These are phyloP conservation scores for Parapsyche elsis DNA, from an alignment of 1,140 invertebrate genomes.

Conservation along the genomic window DNA sequence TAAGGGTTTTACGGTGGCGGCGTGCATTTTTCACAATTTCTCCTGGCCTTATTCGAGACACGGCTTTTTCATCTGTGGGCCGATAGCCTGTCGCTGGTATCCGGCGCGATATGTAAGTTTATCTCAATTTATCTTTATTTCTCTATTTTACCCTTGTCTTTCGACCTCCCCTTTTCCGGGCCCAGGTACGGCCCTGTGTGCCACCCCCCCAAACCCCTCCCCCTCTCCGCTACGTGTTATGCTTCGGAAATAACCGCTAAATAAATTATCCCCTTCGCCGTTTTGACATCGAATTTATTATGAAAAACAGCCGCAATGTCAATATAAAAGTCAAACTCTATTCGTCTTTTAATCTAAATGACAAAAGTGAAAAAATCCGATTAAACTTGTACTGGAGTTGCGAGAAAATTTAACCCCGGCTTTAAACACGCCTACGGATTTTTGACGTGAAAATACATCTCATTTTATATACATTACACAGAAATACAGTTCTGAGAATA, in stretches of 20 bases:
- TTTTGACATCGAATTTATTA: slow-evolving; percentile 52
- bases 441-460: no score
- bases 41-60: slow-evolving; percentile 50
- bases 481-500: no score
- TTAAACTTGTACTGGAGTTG: no score
- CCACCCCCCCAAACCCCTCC: background rate
- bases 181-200: slow-evolving; percentile 31
- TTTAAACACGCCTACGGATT: no score
- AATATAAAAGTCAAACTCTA: slow-evolving; percentile 24
- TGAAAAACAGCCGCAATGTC: slow-evolving; percentile 36
- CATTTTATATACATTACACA: no score
- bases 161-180: slow-evolving; percentile 12
- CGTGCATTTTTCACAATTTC: slow-evolving; percentile 55
- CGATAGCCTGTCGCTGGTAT: slow-evolving; percentile 40
- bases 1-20: background rate
- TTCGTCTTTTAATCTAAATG: background rate
- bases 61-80: slow-evolving; percentile 52
- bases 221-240: slow-evolving; percentile 45
- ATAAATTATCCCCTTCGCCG: slow-evolving; percentile 55
- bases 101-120: slow-evolving; percentile 52
- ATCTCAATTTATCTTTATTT: slow-evolving; percentile 57
- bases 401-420: no score
- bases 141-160: slow-evolving; percentile 57
- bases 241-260: slow-evolving; percentile 55
- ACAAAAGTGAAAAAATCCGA: no score